phyloP scores from a whole-genome alignment of 2,113 vertebrate genomes.

The Corydoras sp. region DNA sequence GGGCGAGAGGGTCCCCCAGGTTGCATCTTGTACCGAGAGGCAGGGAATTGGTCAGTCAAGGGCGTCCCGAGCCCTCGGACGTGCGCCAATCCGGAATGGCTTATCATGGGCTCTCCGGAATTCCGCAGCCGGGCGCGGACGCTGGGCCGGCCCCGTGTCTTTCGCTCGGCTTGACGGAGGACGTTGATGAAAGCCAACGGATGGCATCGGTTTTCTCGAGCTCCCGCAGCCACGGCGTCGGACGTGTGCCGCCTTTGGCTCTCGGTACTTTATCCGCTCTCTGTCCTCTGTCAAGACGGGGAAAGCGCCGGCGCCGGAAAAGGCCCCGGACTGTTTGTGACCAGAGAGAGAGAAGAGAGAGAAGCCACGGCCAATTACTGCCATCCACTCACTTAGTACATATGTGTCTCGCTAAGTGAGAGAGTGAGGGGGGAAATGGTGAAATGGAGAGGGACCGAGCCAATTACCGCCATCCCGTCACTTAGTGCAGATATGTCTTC shows the following conservation, averaged over 20 bases:
- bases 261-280: neutral
- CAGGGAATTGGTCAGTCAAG: slow-evolving; percentile 24
- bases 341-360: slow-evolving; percentile 6
- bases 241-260: slow-evolving; percentile 1
- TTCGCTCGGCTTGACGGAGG: too few relatives aligned
- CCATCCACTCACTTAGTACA: slow-evolving; percentile 65
- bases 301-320: neutral
- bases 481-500: slow-evolving; percentile 58
- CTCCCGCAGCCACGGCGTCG: neutral
- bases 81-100: neutral
- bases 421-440: neutral
- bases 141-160: too few relatives aligned
- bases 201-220: too few relatives aligned
- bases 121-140: too few relatives aligned
- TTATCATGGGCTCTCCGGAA: neutral
- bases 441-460: slow-evolving; percentile 31
- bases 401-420: slow-evolving; percentile 42
- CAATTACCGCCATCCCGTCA: slow-evolving; percentile 68
- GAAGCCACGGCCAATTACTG: slow-evolving; percentile 56
- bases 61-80: slow-evolving; percentile 25
- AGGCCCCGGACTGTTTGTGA: neutral
- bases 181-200: too few relatives aligned
- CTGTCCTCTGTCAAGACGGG: slow-evolving; percentile 2
- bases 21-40: neutral
- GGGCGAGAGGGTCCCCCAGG: slow-evolving; percentile 5